These are phyloP conservation scores for Hedya salicella DNA, from an alignment of 2,888 invertebrate species.

Conservation along the genomic window DNA sequence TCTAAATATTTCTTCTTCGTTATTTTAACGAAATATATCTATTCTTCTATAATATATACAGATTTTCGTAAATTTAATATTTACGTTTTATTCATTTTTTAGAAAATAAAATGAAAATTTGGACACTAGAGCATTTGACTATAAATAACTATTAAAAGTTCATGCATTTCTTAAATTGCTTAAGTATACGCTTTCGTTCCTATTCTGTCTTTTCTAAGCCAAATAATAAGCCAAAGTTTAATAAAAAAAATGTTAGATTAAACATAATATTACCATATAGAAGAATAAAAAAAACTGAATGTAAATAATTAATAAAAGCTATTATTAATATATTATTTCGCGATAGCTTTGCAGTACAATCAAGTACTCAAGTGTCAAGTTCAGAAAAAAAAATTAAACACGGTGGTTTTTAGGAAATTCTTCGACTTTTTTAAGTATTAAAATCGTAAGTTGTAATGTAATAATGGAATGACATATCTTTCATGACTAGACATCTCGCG, in stretches of 20 bases:
- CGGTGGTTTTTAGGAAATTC: constrained; percentile 1
- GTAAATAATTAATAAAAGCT: constrained; percentile 51
- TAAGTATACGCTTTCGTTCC: constrained; percentile 49
- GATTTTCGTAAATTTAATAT: constrained; percentile 57
- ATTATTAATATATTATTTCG: constrained; percentile 50
- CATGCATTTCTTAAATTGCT: constrained; percentile 44
- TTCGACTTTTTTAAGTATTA: constrained; percentile 31
- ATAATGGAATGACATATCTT: constrained; percentile 70
- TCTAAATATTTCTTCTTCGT: constrained; percentile 62
- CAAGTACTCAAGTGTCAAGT: constrained; percentile 66
- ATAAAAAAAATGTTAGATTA: constrained; percentile 55
- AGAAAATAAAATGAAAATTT: constrained; percentile 52
- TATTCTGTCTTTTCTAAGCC: constrained; percentile 70
- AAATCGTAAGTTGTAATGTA: constrained; percentile 48
- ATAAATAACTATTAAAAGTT: constrained; percentile 44
- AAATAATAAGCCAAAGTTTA: constrained; percentile 80
- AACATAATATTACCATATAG: constrained; percentile 47
- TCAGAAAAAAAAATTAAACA: constrained; percentile 52
- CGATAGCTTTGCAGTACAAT: constrained; percentile 65
- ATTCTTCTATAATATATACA: constrained; percentile 73
- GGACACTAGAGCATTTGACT: constrained; percentile 65
- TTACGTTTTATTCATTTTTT: constrained; percentile 54
- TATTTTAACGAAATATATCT: constrained; percentile 61
- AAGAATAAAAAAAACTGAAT: constrained; percentile 43
- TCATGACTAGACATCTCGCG: constrained; percentile 51